Base-by-base conservation (phyloP, 2,113 vertebrate genomes). In the Halichoerus grypus region DNA sequence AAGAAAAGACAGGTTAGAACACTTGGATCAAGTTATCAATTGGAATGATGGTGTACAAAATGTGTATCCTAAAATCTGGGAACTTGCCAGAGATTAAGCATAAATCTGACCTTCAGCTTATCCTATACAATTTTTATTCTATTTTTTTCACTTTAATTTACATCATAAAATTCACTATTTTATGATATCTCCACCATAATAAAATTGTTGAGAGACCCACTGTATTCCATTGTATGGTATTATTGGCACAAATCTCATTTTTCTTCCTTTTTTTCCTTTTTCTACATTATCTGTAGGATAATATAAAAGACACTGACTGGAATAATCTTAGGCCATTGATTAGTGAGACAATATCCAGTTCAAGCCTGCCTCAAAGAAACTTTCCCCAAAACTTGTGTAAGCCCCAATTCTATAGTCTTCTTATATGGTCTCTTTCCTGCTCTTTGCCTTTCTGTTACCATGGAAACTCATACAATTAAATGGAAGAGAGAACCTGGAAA, bases 391-490 rank as follows among this genome's bases (percentile, higher is more conserved):
- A 33, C 13, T 77, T 36, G 5, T 31, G 13, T 18, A 63, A 59
- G 42, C 15, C 55, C 31, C 69, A 80, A 31, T 0, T 7, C n/a
- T 7, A 71, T 63, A 82, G 4, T 31, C 21, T 22, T 65, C 69
- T 21, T 57, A 63, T 51, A 9, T 1, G 22, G 26, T 63, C 15
- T 12, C 55, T 65, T 22, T 31, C 14, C 51, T 59, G 49, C 13
- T 63, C 33, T 28, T 61, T n/a, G 16, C 21, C 26, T 89, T 91
- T 42, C 39, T 19, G 71, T 88, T 91, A 42, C n/a, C 65, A 67
- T 61, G 85, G 81, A 65, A 93, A 95, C 26, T 3, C 31, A n/a
- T n/a, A 18, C 46, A 76, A 84, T 93, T 69, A 95, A 92, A 53
- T 7, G 67, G 21, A 93, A 67, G 53, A 82, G 91, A 93, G 71